phyloP scores from a whole-genome alignment of 2,113 vertebrate genomes.

The Elanoides forficatus region DNA sequence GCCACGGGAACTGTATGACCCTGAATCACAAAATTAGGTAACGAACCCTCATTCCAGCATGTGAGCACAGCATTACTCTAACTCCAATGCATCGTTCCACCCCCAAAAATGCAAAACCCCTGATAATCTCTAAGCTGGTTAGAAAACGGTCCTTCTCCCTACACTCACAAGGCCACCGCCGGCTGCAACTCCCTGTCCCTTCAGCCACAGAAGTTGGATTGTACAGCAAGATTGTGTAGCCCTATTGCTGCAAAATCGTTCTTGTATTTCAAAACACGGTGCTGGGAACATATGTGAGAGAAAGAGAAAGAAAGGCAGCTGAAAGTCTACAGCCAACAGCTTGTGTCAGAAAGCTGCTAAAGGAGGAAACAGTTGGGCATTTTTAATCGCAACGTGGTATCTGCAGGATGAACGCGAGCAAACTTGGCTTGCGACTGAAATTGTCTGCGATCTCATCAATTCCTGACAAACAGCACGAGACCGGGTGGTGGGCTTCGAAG shows the following conservation, averaged over 20 bases:
- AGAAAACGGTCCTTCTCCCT: not conserved
- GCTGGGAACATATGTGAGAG: not conserved
- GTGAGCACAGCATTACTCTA: not conserved
- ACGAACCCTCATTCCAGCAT: not conserved
- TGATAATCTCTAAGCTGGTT: not conserved
- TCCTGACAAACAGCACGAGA: not conserved
- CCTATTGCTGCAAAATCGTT: not conserved
- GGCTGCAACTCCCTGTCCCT: not conserved
- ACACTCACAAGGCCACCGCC: rapidly evolving
- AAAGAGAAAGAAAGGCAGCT: not conserved
- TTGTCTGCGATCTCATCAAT: not conserved
- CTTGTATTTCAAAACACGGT: not conserved
- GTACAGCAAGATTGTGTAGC: rapidly evolving
- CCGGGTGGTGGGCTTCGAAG: not conserved
- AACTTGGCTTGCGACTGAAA: not conserved
- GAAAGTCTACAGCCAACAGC: constrained; percentile 38
- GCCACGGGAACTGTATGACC: not conserved
- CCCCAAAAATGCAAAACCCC: not conserved
- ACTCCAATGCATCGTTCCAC: not conserved
- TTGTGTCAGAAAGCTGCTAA: constrained; percentile 43
- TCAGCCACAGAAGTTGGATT: not conserved
- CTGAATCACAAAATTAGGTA: constrained; percentile 32
- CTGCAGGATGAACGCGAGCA: not conserved
- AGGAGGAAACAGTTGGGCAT: constrained; percentile 36
- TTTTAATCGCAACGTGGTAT: not conserved